Percentiles rank a stretch among this genome's conserved stretches.
phyloP scores from a whole-genome alignment of 1,140 invertebrate genomes.

The Papilio machaon region DNA sequence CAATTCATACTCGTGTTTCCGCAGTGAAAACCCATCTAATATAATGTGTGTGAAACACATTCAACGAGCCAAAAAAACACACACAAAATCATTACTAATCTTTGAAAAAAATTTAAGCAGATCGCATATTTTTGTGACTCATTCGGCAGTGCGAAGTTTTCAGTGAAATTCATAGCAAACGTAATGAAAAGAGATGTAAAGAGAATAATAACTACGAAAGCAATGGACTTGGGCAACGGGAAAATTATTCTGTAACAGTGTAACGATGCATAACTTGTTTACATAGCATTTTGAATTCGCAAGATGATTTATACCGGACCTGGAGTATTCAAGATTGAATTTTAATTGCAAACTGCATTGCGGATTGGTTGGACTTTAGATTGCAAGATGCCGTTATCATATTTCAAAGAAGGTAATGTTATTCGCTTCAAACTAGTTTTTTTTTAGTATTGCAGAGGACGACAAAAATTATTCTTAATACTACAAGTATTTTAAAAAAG shows the following conservation, averaged over 20 bases:
- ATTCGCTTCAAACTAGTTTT: neutral
- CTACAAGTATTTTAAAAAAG: too few relatives aligned
- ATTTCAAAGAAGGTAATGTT: neutral
- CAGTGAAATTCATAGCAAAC: neutral
- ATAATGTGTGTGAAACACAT: too few relatives aligned
- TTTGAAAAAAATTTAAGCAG: too few relatives aligned
- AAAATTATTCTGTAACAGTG: slow-evolving; percentile 21
- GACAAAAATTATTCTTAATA: too few relatives aligned
- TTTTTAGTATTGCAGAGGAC: neutral
- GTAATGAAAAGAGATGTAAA: neutral
- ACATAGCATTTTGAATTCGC: slow-evolving; percentile 22
- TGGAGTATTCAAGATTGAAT: slow-evolving; percentile 13
- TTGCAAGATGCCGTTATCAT: neutral
- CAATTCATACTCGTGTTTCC: too few relatives aligned
- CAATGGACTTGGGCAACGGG: neutral
- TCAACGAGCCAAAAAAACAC: too few relatives aligned
- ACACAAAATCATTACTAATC: too few relatives aligned
- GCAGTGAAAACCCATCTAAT: too few relatives aligned
- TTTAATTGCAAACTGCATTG: slow-evolving; percentile 21
- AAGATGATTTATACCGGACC: slow-evolving; percentile 19
- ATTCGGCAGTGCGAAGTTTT: neutral
- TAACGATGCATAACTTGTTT: slow-evolving; percentile 34
- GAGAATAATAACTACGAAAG: neutral
- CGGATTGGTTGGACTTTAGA: neutral
- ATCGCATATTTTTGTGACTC: too few relatives aligned